Evolutionary conservation across 2,113 vertebrate species (phyloP).

Genomic region (Nothobranchius furzeri): DNA sequence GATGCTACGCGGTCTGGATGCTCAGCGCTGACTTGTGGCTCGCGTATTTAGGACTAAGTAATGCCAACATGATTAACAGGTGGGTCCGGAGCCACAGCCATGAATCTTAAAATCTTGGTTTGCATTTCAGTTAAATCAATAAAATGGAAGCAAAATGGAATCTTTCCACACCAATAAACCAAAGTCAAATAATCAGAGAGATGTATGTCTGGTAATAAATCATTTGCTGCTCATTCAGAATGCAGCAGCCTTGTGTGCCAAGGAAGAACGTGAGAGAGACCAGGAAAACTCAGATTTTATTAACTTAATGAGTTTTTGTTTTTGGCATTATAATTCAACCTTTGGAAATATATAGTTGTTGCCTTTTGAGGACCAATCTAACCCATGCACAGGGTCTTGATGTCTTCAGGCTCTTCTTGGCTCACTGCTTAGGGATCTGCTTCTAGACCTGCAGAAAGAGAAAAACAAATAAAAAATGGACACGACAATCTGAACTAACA

Average conservation of each 20-base stretch:
- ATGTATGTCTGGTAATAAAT: constrained; percentile 9
- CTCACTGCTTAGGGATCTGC: not conserved
- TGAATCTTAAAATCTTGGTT: constrained; percentile 8
- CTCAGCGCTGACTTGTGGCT: not conserved
- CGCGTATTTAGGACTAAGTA: not conserved
- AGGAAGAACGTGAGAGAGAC: not conserved
- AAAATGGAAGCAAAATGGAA: not conserved
- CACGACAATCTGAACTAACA: no score
- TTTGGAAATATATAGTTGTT: not conserved
- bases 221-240: not conserved
- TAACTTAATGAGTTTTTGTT: not conserved
- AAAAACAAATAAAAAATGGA: no score
- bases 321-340: not conserved
- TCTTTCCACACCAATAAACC: constrained; percentile 19
- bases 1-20: not conserved
- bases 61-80: constrained; percentile 14
- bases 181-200: not conserved
- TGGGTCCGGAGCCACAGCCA: constrained; percentile 3
- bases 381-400: not conserved
- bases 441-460: no score
- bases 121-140: constrained; percentile 4
- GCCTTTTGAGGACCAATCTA: not conserved
- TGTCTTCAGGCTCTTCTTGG: not conserved
- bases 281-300: not conserved
- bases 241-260: not conserved